Conservation (phyloP, 2,113 vertebrate genomes). For the Pseudorhombus dupliciocellatus region DNA sequence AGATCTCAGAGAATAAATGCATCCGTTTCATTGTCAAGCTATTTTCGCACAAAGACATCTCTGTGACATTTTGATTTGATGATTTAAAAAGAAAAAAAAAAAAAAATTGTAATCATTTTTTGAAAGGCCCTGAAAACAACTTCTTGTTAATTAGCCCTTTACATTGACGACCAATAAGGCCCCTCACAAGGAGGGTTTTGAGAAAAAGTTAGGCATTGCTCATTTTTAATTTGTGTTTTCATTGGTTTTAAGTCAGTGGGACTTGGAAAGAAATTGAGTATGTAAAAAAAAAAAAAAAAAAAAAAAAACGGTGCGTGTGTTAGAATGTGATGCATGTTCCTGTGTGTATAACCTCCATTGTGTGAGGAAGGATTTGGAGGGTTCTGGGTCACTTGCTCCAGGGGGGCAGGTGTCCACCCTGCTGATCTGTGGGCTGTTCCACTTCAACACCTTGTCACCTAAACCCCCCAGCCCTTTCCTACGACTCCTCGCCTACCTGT, state of each 20-base stretch:
- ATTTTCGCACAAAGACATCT: neutral
- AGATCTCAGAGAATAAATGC: too few species aligned
- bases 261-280: neutral
- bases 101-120: too few species aligned
- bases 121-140: neutral
- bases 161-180: neutral
- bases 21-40: too few species aligned
- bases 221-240: neutral
- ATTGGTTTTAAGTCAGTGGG: too few species aligned
- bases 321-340: constrained; percentile 1
- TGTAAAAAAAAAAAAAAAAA: neutral
- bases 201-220: neutral
- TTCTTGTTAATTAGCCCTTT: too few species aligned
- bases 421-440: constrained; percentile 70
- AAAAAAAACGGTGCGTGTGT: neutral
- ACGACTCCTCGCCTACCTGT: constrained; percentile 35
- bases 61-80: too few species aligned
- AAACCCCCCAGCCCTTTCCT: constrained; percentile 36
- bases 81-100: too few species aligned
- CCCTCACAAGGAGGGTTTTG: neutral
- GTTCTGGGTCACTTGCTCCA: constrained; percentile 67
- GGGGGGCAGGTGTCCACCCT: constrained; percentile 68
- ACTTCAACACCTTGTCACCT: constrained; percentile 77
- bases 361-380: constrained; percentile 54
- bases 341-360: constrained; percentile 31